Evolutionary conservation across 2,797 vertebrate species (phyloP), one percentile per base, ranked within the genome.

Genomic region (Rhadinocentrus ornatus): DNA sequence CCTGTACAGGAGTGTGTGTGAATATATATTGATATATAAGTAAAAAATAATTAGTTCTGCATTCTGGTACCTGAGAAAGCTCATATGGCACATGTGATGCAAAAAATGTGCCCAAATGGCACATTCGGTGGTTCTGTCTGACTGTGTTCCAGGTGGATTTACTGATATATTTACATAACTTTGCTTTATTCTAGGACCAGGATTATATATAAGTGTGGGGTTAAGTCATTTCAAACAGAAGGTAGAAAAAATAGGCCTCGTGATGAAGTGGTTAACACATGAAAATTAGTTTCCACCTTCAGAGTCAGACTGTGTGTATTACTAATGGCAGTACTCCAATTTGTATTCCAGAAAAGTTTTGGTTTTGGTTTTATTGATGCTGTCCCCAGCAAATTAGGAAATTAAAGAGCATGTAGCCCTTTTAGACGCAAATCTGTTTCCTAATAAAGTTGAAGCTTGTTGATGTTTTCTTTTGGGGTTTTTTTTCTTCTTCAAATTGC

Each of bases 361-460:
- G 2, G 44, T n/a, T 46, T 46, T 46, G 18, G 56, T 58, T 64
- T 32, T 24, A 50, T 62, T 60, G 31, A 32, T 24, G n/a, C 57
- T 53, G 7, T 77, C 65, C 24, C 29, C 18, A 29, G 41, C 53
- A 80, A 63, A 59, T 64, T 15, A 13, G 54, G 64, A 75, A 78
- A 74, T 83, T 72, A 79, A 65, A 62, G 62, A 1, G 26, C 31
- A 24, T 11, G 27, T 27, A 69, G 79, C 83, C 76, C 81, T 69
- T 76, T 61, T 13, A 69, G 62, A 69, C 81, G 71, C 63, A 73
- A 80, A 80, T 88, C 80, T 85, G 69, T 82, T 84, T 81, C 69
- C 63, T 62, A 83, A 86, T 84, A 82, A 81, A 83, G 66, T 82
- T 74, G 71, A 81, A 83, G 78, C 66, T 78, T 80, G 81, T 85